Base-by-base conservation (phyloP, 2,888 invertebrate species). In the Aspidiotus destructor region DNA sequence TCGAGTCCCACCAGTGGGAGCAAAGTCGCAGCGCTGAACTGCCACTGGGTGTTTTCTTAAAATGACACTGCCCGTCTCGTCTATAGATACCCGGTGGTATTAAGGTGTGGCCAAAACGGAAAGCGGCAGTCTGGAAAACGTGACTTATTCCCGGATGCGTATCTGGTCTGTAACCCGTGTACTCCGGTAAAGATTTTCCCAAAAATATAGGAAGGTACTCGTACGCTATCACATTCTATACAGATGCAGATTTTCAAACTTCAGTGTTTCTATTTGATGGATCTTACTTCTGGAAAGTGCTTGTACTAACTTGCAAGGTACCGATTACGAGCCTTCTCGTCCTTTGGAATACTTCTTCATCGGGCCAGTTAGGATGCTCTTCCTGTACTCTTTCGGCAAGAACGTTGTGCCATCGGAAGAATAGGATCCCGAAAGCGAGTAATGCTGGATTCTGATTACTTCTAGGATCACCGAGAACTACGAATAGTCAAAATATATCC, bases 1-100 rank as follows among this genome's bases (percentile, higher is more conserved):
- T 95, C 10, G 96, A 92, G 77, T 96, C 93, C 96, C 97, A 98
- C 94, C 96, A 99, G 7, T 95, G 93, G 67, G 95, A 90, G 76
- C 98, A 99, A 1, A 99, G 82, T 54, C 98, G 82, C 17, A 96
- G 84, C 0, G 94, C 95, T 13, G 89, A 87, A 76, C 87, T 87
- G 28, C 28, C 28, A 5, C 28, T 28, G 28, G 28, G 28, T 28
- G 28, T 28, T 72, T 85, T 84, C 62, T 85, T 84, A 75, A 86
- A 94, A 75, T 86, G 83, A 76, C 95, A 95, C 73, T 86, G 82
- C 0, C 86, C 85, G 76, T 94, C 88, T 68, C 97, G 82, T 60
- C 89, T 79, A 73, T 87, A 82, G 70, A 96, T 86, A 3, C 94
- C 95, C 0, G 95, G 92, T 0, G 96, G 96, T 62, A 97, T 95